Conservation (phyloP, 2,888 invertebrate species). For the Drosophila heteroneura region DNA sequence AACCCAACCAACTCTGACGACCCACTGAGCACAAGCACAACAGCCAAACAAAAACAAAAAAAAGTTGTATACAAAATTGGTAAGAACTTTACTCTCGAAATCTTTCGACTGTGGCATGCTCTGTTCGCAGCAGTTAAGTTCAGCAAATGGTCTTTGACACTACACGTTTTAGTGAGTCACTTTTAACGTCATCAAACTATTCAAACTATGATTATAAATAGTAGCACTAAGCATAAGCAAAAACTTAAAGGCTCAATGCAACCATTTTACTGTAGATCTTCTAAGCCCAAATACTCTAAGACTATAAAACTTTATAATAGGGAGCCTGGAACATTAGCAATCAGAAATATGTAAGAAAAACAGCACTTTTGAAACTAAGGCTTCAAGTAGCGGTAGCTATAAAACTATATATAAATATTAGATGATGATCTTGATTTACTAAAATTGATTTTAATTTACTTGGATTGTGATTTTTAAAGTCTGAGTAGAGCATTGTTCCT, state of each 20-base stretch:
- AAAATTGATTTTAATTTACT: background rate
- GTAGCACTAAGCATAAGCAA: background rate
- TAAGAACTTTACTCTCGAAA: background rate
- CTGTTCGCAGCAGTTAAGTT: background rate
- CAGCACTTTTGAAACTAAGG: background rate
- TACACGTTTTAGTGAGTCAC: rapidly evolving
- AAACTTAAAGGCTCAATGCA: no score
- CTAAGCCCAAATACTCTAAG: background rate
- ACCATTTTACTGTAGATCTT: background rate
- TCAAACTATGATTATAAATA: background rate
- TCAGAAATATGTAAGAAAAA: background rate
- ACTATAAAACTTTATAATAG: no score
- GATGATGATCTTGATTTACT: background rate
- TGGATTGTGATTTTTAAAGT: background rate
- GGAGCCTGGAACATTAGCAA: background rate
- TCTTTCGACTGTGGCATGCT: background rate
- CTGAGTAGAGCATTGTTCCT: background rate
- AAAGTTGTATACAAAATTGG: background rate
- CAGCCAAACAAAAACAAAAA: background rate
- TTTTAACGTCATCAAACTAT: background rate
- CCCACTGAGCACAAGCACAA: slow-evolving; percentile 44
- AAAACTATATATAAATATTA: no score
- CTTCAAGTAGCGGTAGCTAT: background rate
- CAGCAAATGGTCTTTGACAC: background rate
- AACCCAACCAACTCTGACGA: slow-evolving; percentile 36